A percentile compares a stretch with the other conserved stretches of the same genome.
Conservation (phyloP, 2,888 invertebrate genomes). For the Danaus chrysippus region DNA sequence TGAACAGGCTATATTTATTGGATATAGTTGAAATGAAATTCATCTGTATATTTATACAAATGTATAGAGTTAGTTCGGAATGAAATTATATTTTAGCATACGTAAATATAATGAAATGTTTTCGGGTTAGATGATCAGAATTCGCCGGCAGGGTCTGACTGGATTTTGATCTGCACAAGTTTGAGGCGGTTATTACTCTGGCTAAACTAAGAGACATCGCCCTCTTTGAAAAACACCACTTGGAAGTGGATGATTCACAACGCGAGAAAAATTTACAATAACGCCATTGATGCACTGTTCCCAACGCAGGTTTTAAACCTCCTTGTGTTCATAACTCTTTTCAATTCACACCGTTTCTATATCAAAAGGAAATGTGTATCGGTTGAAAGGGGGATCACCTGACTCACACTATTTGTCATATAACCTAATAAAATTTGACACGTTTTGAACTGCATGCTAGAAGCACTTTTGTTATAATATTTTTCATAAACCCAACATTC, state of each 20-base stretch:
- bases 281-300: slow-evolving; percentile 16
- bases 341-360: slow-evolving; percentile 5
- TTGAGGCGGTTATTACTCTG: slow-evolving; percentile 55
- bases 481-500: neutral
- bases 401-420: neutral
- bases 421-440: slow-evolving; percentile 14
- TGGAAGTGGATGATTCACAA: slow-evolving; percentile 50
- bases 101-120: neutral
- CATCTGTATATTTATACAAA: no score
- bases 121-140: slow-evolving; percentile 11
- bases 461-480: slow-evolving; percentile 12
- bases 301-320: slow-evolving; percentile 13
- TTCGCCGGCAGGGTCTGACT: slow-evolving; percentile 59
- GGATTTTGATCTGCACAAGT: slow-evolving; percentile 63
- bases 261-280: slow-evolving; percentile 22
- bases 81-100: no score
- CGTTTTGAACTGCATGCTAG: slow-evolving; percentile 24
- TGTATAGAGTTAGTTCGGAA: no score
- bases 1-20: no score
- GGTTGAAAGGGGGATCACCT: slow-evolving; percentile 13
- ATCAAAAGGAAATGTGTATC: neutral
- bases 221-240: slow-evolving; percentile 59
- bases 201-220: slow-evolving; percentile 50
- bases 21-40: no score
- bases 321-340: slow-evolving; percentile 6